These are phyloP conservation scores for Tetheella fluctuosa DNA, from an alignment of 2,888 invertebrate species.

Conservation along the genomic window DNA sequence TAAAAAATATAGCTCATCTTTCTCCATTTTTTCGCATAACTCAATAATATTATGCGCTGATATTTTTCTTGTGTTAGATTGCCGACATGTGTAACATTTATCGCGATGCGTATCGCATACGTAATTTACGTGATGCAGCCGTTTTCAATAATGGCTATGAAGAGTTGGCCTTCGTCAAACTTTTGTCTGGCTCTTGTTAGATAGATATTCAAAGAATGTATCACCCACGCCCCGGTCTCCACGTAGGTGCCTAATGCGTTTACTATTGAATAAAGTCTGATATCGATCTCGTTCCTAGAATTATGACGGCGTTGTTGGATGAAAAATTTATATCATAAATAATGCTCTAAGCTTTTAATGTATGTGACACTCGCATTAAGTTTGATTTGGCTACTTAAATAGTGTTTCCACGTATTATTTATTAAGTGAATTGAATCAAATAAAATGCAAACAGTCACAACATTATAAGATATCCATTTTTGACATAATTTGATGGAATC, in stretches of 20 bases:
- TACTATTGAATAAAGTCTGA: conserved; percentile 64
- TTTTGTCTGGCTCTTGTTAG: conserved; percentile 65
- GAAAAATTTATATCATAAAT: conserved; percentile 63
- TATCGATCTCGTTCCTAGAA: conserved; percentile 71
- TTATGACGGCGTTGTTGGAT: conserved; percentile 52
- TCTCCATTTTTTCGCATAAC: conserved; percentile 44
- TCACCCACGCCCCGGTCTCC: conserved; percentile 58
- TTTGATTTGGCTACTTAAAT: not conserved
- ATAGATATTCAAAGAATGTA: conserved; percentile 65
- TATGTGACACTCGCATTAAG: conserved; percentile 25
- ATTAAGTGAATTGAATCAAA: not conserved
- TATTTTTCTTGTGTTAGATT: conserved; percentile 60
- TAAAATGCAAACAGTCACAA: not conserved
- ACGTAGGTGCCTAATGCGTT: conserved; percentile 71
- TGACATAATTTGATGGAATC: not conserved
- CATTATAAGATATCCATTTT: not conserved
- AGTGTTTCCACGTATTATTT: not conserved
- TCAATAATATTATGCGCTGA: conserved; percentile 56
- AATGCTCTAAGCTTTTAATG: conserved; percentile 35
- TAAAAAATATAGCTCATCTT: conserved; percentile 41
- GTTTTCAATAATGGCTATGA: conserved; percentile 60
- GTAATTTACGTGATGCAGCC: conserved; percentile 78
- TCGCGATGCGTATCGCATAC: conserved; percentile 55
- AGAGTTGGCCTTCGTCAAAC: conserved; percentile 49
- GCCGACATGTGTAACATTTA: conserved; percentile 48